A percentile compares a stretch with the other conserved stretches of the same genome.
Conservation (phyloP, 2,113 vertebrate genomes). For the Sphyrna mokarran region DNA sequence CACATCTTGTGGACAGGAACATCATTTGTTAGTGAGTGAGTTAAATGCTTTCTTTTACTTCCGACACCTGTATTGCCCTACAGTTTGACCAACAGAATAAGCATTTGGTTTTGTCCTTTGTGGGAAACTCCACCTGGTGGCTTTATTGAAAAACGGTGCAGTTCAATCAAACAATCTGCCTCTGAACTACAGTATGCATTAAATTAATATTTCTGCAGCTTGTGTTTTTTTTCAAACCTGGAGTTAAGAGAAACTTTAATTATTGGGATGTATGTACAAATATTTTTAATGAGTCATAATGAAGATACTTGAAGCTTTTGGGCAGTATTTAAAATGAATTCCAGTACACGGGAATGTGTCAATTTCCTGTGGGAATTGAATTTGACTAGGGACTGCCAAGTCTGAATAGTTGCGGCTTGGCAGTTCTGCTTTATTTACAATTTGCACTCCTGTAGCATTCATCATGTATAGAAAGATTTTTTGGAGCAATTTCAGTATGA, state of each 20-base stretch:
- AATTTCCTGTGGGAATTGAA: background rate
- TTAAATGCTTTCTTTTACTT: background rate
- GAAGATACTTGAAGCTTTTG: no score
- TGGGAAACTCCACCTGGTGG: conserved; percentile 31
- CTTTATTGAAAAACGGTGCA: background rate
- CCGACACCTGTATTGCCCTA: background rate
- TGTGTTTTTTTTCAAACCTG: background rate
- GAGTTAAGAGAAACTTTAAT: background rate
- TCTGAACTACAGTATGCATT: background rate
- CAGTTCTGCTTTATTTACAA: background rate
- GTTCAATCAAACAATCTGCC: background rate
- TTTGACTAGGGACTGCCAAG: background rate
- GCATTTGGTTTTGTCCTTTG: conserved; percentile 8
- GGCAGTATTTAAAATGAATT: background rate
- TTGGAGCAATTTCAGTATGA: background rate
- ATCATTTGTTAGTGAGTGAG: background rate
- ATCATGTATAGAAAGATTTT: background rate
- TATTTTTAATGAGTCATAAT: background rate
- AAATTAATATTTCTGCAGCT: background rate
- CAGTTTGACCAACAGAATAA: background rate
- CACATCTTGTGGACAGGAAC: background rate
- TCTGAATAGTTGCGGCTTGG: background rate
- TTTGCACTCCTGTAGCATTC: background rate
- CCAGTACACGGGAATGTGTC: background rate
- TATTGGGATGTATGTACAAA: no score